Evolutionary conservation across 2,797 vertebrate genomes (phyloP).

Genomic region (Neopelma chrysocephalum): DNA sequence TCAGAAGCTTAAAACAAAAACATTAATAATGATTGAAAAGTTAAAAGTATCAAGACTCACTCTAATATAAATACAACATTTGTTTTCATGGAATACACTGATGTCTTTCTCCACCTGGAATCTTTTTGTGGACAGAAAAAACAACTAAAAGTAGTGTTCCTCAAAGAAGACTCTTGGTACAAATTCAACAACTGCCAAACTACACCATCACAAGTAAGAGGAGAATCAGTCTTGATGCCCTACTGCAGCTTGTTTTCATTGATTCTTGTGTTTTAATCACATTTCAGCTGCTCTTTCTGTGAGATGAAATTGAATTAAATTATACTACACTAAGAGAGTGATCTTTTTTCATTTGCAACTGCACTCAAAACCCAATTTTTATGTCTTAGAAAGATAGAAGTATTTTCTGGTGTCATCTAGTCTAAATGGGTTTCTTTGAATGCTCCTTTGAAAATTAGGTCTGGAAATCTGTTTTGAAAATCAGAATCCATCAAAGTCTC

Average conservation of each 20-base stretch:
- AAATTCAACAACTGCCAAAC: neutral
- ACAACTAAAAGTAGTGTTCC: neutral
- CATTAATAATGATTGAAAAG: neutral
- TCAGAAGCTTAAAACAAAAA: neutral
- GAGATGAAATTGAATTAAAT: neutral
- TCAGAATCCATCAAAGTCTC: neutral
- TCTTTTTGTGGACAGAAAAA: neutral
- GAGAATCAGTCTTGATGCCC: neutral
- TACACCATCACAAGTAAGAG: neutral
- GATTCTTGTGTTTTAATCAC: constrained; percentile 30
- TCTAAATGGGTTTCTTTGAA: neutral
- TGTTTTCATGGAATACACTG: neutral
- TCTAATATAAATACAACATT: neutral
- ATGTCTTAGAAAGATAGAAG: neutral
- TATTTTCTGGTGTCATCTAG: neutral
- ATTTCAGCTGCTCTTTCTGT: constrained; percentile 5
- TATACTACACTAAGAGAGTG: neutral
- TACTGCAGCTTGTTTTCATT: neutral
- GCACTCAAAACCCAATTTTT: neutral
- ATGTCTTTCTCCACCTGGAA: neutral
- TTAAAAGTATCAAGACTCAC: neutral
- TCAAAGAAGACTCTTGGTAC: neutral
- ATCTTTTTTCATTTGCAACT: neutral
- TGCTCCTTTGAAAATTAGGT: neutral
- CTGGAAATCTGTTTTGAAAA: constrained; percentile 14